Evolutionary conservation across 1,140 invertebrate genomes (phyloP), one percentile per base, ranked within the genome.

Genomic region (Euura saliciscinereae): DNA sequence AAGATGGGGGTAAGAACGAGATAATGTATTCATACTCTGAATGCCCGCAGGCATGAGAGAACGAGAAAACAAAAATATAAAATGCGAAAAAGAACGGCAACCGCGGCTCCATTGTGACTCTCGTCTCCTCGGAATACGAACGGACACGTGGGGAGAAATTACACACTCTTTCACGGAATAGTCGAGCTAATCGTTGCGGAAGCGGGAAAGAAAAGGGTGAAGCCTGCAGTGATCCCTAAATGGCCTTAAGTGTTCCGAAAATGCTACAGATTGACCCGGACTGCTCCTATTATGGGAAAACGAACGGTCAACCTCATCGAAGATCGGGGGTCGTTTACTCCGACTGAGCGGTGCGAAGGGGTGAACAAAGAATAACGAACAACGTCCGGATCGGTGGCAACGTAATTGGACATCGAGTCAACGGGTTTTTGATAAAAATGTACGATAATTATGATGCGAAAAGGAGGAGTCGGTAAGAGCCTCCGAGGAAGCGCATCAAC

Each of bases 241-340:
- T 28, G 28, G 28, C 28, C 28, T 28, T 28, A n/a, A n/a, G 51
- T 59, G 10, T 59, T 59, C 51, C 51, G 51, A n/a, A n/a, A 59
- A 59, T n/a, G 10, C 13, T 11, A 59, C 13, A 59, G 51, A 59
- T 59, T 59, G 13, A 11, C 51, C 51, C 13, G 13, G 13, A 59
- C 51, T 59, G 51, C 13, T 59, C 28, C 51, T 59, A 59, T 59
- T 59, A n/a, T 59, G 51, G 51, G 51, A 59, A 59, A 59, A n/a
- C 51, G 51, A 59, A n/a, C 13, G 51, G 51, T 59, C 51, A 59
- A 59, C 6, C 10, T 2, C 51, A 59, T 8, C 8, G 13, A 59
- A 59, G 13, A 59, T 59, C 5, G 51, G 51, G 51, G 51, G 10
- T 59, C 8, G 13, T 28, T 28, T 28, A 28, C 51, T 59, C 8